Evolutionary conservation across 2,797 vertebrate genomes (phyloP).

Genomic region (Anas georgica): DNA sequence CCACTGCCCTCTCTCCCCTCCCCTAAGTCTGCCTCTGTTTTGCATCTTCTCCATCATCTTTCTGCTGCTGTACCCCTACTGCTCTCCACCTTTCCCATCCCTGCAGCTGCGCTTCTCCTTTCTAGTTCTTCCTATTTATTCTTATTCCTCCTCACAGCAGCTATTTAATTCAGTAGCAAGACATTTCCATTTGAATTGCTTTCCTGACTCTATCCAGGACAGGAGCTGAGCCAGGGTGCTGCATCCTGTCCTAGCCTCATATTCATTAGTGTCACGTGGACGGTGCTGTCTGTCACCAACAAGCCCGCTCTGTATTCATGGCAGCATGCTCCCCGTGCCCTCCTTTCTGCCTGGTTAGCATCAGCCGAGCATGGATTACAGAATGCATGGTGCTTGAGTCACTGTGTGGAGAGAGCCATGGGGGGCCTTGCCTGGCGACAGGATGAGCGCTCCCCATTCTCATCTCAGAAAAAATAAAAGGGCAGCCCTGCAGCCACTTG

Average conservation of each 20-base stretch:
- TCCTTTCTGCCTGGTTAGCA: neutral
- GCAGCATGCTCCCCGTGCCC: neutral
- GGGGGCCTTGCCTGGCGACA: rapidly evolving
- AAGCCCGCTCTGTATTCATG: neutral
- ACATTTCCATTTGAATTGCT: constrained; percentile 53
- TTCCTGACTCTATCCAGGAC: neutral
- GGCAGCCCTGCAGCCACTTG: neutral
- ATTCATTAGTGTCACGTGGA: neutral
- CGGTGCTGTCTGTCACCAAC: neutral
- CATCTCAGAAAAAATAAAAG: neutral
- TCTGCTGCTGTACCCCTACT: neutral
- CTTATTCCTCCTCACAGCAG: neutral
- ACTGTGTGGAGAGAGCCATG: rapidly evolving
- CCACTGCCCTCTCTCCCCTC: neutral
- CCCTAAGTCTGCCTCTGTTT: neutral
- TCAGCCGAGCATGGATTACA: neutral
- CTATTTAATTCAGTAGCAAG: neutral
- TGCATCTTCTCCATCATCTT: neutral
- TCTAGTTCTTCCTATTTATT: neutral
- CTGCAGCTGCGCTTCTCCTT: constrained; percentile 31
- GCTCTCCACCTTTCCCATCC: neutral
- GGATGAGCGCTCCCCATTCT: rapidly evolving
- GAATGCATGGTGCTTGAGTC: rapidly evolving
- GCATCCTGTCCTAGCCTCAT: neutral
- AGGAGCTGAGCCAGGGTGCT: neutral